These are phyloP conservation scores for Eclectus roratus DNA, from an alignment of 2,113 vertebrate species.

Conservation along the genomic window DNA sequence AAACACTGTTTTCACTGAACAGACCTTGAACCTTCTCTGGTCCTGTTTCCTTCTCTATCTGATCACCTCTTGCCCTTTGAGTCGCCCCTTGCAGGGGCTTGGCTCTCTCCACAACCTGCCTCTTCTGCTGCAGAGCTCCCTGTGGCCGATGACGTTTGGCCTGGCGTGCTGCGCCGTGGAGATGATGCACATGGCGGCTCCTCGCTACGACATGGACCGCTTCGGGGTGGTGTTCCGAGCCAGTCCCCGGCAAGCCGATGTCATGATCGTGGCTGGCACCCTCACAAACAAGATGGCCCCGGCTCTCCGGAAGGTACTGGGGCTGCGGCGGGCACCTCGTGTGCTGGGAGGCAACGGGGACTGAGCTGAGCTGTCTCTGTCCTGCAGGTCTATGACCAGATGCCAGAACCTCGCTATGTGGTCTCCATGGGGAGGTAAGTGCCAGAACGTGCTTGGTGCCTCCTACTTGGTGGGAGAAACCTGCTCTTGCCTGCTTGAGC, in stretches of 20 bases:
- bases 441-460: fast-evolving
- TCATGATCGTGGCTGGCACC: conserved; percentile 96
- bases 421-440: conserved; percentile 97
- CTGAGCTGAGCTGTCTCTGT: background rate
- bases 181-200: conserved; percentile 99
- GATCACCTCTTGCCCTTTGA: fast-evolving
- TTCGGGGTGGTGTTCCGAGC: conserved; percentile 95
- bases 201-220: conserved; percentile 96
- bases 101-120: fast-evolving
- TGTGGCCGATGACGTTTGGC: conserved; percentile 98
- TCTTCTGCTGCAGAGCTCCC: conserved; percentile 80
- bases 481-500: background rate
- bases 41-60: background rate
- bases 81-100: fast-evolving
- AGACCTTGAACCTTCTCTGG: background rate
- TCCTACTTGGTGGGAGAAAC: fast-evolving
- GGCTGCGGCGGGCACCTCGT: fast-evolving
- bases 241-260: conserved; percentile 91
- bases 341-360: fast-evolving
- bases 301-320: conserved; percentile 86
- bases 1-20: background rate
- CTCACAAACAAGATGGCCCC: conserved; percentile 98
- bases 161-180: conserved; percentile 95
- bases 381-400: conserved; percentile 94
- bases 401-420: conserved; percentile 95